These are phyloP conservation scores for Falco cherrug DNA, from an alignment of 2,797 vertebrate species.

Conservation along the genomic window DNA sequence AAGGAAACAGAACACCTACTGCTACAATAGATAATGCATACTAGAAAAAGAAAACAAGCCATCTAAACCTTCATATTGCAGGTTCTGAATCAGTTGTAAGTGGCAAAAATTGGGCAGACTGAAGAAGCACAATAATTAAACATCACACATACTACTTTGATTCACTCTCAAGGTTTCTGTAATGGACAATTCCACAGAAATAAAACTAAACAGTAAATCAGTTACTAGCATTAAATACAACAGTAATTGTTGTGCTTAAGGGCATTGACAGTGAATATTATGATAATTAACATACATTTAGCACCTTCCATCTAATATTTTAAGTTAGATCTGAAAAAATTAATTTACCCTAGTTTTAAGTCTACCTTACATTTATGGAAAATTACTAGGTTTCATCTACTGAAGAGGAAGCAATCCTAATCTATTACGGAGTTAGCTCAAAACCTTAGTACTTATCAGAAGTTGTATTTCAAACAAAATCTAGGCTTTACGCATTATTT, in stretches of 20 bases:
- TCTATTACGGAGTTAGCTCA: background rate
- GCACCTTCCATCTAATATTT: background rate
- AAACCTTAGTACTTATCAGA: background rate
- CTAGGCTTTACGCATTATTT: background rate
- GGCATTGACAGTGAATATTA: background rate
- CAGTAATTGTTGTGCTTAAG: background rate
- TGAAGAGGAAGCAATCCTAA: background rate
- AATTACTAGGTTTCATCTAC: background rate
- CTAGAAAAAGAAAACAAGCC: background rate
- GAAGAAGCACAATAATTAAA: background rate
- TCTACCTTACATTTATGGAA: background rate
- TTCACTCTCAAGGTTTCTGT: background rate
- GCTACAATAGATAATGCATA: background rate
- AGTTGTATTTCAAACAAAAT: background rate
- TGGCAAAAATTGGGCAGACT: background rate
- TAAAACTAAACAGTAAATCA: background rate
- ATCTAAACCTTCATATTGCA: background rate
- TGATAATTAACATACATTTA: background rate
- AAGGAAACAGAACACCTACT: background rate
- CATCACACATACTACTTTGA: background rate
- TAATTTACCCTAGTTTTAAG: background rate
- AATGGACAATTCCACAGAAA: background rate
- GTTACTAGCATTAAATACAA: background rate
- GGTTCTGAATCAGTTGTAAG: background rate
- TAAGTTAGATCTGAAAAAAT: background rate